phyloP scores from a whole-genome alignment of 2,888 invertebrate species.

The Heliconius ismenius region DNA sequence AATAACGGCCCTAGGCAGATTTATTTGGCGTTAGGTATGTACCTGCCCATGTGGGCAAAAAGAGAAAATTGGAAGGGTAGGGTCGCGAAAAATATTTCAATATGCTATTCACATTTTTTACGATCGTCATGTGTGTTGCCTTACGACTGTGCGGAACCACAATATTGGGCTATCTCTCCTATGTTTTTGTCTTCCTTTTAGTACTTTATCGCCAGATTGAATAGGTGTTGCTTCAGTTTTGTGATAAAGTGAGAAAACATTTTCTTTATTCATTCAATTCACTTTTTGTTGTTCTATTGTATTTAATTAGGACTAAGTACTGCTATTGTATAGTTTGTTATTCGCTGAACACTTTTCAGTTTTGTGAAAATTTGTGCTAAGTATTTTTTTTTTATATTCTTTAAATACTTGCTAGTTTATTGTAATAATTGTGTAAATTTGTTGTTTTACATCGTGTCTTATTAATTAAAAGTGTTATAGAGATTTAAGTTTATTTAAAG shows the following conservation, averaged over 20 bases:
- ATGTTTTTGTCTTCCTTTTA: conserved; percentile 55
- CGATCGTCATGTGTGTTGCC: conserved; percentile 73
- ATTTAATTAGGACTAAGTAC: conserved; percentile 14
- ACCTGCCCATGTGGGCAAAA: conserved; percentile 61
- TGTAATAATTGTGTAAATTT: no score
- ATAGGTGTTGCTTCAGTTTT: conserved; percentile 37
- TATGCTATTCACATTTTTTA: conserved; percentile 79
- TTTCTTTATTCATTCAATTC: conserved; percentile 3
- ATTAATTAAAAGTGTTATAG: no score
- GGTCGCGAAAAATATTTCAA: conserved; percentile 78
- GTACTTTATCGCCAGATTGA: conserved; percentile 56
- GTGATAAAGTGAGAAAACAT: conserved; percentile 24
- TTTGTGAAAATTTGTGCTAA: neutral
- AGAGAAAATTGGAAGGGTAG: conserved; percentile 72
- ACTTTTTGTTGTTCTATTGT: neutral
- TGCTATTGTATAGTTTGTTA: neutral
- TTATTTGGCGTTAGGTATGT: conserved; percentile 71
- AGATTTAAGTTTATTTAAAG: no score
- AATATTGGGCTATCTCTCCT: conserved; percentile 65
- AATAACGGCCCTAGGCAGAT: conserved; percentile 64
- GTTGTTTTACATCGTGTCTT: no score
- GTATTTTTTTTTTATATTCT: no score
- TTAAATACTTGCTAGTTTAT: no score
- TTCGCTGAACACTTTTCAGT: neutral
- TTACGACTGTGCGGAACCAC: conserved; percentile 69